Evolutionary conservation across 2,797 vertebrate species (phyloP).

Genomic region (Serranus cabrilla): DNA sequence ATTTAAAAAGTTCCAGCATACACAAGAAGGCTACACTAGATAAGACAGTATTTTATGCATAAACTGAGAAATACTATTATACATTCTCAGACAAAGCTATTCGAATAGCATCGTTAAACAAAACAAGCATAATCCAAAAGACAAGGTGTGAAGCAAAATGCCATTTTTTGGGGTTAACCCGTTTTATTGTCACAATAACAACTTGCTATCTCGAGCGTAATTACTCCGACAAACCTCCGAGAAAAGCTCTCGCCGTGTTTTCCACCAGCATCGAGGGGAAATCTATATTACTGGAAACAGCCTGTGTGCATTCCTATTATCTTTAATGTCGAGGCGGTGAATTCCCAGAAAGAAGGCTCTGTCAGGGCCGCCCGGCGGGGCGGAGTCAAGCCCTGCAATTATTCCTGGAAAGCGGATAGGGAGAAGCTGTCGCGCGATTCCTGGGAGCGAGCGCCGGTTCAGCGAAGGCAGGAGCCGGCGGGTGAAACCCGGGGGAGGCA

Average conservation of each 20-base stretch:
- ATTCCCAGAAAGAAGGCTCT: constrained; percentile 81
- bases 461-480: constrained; percentile 49
- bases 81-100: not conserved
- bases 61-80: too few species aligned
- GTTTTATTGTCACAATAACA: constrained; percentile 55
- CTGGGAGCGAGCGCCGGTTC: constrained; percentile 71
- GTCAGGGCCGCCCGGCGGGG: constrained; percentile 76
- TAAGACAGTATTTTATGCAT: too few species aligned
- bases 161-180: constrained; percentile 1
- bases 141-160: not conserved
- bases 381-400: constrained; percentile 70
- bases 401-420: constrained; percentile 84
- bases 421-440: constrained; percentile 80
- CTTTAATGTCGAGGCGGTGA: constrained; percentile 80
- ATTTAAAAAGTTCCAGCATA: too few species aligned
- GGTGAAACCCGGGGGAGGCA: constrained; percentile 1
- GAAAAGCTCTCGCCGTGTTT: constrained; percentile 69
- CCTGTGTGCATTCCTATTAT: constrained; percentile 82
- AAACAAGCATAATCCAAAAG: constrained; percentile 1
- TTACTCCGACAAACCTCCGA: constrained; percentile 61
- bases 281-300: constrained; percentile 82
- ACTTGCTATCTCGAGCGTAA: constrained; percentile 56
- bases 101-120: not conserved
- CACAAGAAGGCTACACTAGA: too few species aligned
- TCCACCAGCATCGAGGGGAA: constrained; percentile 69